Evolutionary conservation across 2,888 invertebrate genomes (phyloP).

Genomic region (Epistrophe eligans): DNA sequence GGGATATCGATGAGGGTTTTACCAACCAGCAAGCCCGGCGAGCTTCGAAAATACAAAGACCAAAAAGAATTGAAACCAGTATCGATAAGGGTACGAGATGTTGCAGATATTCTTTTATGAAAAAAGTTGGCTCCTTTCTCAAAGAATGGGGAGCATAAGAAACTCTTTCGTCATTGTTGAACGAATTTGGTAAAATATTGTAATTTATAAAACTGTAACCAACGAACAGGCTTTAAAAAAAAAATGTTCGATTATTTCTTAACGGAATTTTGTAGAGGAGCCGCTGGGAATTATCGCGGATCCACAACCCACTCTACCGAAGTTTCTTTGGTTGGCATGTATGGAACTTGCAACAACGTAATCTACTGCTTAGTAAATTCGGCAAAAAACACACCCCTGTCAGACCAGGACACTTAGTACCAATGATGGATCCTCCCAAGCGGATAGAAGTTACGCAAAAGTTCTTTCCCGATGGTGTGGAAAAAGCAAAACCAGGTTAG

Average conservation of each 20-base stretch:
- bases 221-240: slow-evolving; percentile 86
- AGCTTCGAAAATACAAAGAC: slow-evolving; percentile 95
- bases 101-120: slow-evolving; percentile 96
- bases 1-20: too few species aligned
- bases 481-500: slow-evolving; percentile 90
- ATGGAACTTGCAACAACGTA: slow-evolving; percentile 95
- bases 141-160: slow-evolving; percentile 91
- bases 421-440: slow-evolving; percentile 88
- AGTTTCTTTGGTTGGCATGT: slow-evolving; percentile 97
- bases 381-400: slow-evolving; percentile 86
- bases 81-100: slow-evolving; percentile 98
- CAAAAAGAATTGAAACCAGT: slow-evolving; percentile 98
- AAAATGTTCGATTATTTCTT: slow-evolving; percentile 94
- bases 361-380: slow-evolving; percentile 92
- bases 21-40: slow-evolving; percentile 95
- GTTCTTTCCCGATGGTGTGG: slow-evolving; percentile 92
- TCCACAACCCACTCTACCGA: slow-evolving; percentile 95
- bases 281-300: slow-evolving; percentile 96
- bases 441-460: slow-evolving; percentile 89
- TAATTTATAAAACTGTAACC: slow-evolving; percentile 83
- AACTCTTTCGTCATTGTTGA: slow-evolving; percentile 93
- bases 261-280: slow-evolving; percentile 94
- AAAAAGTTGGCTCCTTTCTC: slow-evolving; percentile 94
- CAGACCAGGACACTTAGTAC: slow-evolving; percentile 89
- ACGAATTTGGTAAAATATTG: slow-evolving; percentile 93